These are phyloP conservation scores for Bolborhynchus lineola DNA, from an alignment of 2,113 vertebrate genomes.

Conservation along the genomic window DNA sequence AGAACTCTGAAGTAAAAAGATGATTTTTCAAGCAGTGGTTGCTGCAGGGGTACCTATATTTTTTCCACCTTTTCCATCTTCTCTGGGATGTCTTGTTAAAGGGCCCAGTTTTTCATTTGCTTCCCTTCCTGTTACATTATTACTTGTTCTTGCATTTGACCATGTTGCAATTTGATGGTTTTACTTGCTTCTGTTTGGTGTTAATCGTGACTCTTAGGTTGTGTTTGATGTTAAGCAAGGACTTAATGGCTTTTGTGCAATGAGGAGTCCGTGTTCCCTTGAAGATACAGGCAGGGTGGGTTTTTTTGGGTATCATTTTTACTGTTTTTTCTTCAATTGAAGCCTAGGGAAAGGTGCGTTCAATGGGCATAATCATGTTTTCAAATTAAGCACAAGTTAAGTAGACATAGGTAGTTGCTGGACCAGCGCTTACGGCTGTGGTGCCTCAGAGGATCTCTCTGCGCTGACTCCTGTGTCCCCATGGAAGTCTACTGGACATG, in stretches of 20 bases:
- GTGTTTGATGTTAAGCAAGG: background rate
- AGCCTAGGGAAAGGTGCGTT: background rate
- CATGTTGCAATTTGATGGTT: rapidly evolving
- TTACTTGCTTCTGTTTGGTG: background rate
- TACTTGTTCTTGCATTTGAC: background rate
- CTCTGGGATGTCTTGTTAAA: background rate
- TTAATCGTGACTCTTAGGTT: background rate
- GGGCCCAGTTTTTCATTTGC: background rate
- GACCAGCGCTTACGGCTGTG: background rate
- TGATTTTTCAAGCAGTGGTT: background rate
- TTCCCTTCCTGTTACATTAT: background rate
- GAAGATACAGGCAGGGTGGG: background rate
- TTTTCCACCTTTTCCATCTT: background rate
- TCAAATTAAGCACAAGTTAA: background rate
- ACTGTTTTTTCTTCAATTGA: background rate
- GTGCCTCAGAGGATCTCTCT: background rate
- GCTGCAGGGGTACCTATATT: background rate
- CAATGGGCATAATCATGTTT: background rate
- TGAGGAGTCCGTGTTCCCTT: background rate
- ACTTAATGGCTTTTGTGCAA: background rate
- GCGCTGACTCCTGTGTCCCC: background rate
- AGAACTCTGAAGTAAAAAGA: background rate
- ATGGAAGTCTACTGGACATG: background rate
- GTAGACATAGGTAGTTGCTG: background rate
- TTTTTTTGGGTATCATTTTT: background rate